These are phyloP conservation scores for Clitarchus hookeri DNA, from an alignment of 2,888 invertebrate species.

Conservation along the genomic window DNA sequence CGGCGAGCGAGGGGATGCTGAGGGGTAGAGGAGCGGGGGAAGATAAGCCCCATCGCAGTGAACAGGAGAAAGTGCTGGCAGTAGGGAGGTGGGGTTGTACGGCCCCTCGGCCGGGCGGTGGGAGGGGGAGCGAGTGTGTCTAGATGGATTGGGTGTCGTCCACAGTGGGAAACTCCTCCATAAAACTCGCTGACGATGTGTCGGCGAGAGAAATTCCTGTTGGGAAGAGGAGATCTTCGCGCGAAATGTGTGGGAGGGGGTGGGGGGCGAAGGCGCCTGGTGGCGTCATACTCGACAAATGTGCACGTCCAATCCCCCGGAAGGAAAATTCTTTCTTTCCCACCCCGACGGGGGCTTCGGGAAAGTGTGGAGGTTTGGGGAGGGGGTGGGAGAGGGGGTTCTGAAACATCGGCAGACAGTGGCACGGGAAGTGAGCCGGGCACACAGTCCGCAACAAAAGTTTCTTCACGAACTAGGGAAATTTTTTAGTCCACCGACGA, in stretches of 20 bases:
- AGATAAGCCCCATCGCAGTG: no score
- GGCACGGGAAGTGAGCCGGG: background rate
- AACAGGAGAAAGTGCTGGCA: no score
- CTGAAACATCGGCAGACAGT: background rate
- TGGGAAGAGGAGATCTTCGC: no score
- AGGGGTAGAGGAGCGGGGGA: no score
- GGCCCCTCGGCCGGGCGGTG: background rate
- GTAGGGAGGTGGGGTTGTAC: no score
- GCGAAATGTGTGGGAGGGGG: background rate
- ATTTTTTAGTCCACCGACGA: no score
- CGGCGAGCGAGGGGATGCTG: no score
- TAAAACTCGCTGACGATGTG: conserved; percentile 14
- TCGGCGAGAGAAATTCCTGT: background rate
- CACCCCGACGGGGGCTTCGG: background rate
- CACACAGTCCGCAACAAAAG: no score
- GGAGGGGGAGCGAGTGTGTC: background rate
- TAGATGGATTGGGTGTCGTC: background rate
- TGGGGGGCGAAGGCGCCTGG: background rate
- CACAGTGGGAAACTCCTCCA: background rate
- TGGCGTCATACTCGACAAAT: conserved; percentile 14
- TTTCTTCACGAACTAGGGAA: no score
- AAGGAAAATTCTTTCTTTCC: background rate
- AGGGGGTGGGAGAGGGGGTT: background rate
- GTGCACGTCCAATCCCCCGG: background rate
- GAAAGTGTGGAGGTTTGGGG: background rate